Base-by-base conservation (phyloP, 1,140 invertebrate genomes). In the Brachionus asplanchnoidis region DNA sequence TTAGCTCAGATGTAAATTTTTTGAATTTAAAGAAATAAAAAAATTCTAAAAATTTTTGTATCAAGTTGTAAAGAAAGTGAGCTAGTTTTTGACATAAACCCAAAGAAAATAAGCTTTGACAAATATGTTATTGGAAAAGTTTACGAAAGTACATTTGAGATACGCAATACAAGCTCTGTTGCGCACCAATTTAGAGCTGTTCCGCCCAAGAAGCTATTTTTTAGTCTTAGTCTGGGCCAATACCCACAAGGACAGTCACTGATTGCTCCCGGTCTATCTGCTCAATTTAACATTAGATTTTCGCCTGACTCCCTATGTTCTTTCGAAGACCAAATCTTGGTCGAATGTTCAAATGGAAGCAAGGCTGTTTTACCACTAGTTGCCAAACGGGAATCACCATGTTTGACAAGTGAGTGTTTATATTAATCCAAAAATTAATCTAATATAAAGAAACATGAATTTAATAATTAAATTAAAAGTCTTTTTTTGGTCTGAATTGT, bases 211-310 rank as follows among this genome's bases (percentile, higher is more conserved):
- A 88, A 87, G 9, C 79, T 86, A 23, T 89, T 87, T 75, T 90
- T 90, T 85, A 88, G 88, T 84, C 73, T 90, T 50, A 88, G 89
- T 75, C 85, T 90, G 42, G 89, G 89, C 73, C 89, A 90, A 86
- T 90, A 90, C 85, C 89, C 89, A 8, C 88, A 88, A 50, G 88
- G 89, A 17, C 87, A 88, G 85, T 89, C 89, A 0, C 78, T 90
- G 11, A 88, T 90, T 8, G 89, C 89, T 5, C 88, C 89, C 12
- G 89, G 89, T 0, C 88, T 90, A 87, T 88, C 88, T 77, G 89
- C 88, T 84, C 85, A 87, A 60, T 90, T 88, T 85, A 87, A 86
- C 7, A 86, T 90, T 20, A 85, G 87, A 65, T 90, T 90, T 86
- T 87, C 87, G 9, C 89, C 89, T 1, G 89, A 90, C 84, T 88